Percentiles rank a stretch among this genome's conserved stretches.
Evolutionary conservation across 2,888 invertebrate genomes (phyloP).

Genomic region (Agrochola circellaris): DNA sequence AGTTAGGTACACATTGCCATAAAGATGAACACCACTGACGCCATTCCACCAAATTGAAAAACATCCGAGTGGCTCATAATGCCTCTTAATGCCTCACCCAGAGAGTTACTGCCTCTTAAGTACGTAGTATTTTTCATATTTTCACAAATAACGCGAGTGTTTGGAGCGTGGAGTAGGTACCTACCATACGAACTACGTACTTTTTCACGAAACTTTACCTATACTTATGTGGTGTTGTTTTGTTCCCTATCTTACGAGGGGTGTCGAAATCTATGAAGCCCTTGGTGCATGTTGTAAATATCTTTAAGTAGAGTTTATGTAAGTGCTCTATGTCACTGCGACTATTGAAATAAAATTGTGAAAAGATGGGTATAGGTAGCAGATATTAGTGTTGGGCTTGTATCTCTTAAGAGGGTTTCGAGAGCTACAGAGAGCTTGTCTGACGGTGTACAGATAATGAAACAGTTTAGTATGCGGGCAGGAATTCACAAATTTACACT

Average conservation of each 20-base stretch:
- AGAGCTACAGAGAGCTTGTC: neutral
- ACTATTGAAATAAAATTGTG: neutral
- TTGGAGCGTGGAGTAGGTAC: conserved; percentile 63
- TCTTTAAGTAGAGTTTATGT: conserved; percentile 11
- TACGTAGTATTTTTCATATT: conserved; percentile 87
- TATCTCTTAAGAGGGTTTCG: neutral
- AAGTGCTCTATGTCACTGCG: neutral
- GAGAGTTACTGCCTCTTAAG: conserved; percentile 85
- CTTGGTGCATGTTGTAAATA: conserved; percentile 10
- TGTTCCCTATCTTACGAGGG: conserved; percentile 57
- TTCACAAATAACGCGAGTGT: conserved; percentile 83
- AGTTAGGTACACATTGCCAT: conserved; percentile 74
- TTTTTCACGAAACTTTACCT: conserved; percentile 36
- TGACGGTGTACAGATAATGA: neutral
- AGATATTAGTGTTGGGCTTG: neutral
- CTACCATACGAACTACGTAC: conserved; percentile 6
- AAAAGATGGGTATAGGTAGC: no score
- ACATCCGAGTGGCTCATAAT: conserved; percentile 87
- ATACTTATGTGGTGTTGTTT: conserved; percentile 46
- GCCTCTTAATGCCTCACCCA: conserved; percentile 84
- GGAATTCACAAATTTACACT: neutral
- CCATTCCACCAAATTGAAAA: conserved; percentile 89
- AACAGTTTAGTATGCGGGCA: neutral
- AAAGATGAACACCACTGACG: conserved; percentile 79
- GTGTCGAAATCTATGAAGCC: conserved; percentile 50